phyloP scores from a whole-genome alignment of 2,888 invertebrate species.

The Rhaphigaster nebulosa region DNA sequence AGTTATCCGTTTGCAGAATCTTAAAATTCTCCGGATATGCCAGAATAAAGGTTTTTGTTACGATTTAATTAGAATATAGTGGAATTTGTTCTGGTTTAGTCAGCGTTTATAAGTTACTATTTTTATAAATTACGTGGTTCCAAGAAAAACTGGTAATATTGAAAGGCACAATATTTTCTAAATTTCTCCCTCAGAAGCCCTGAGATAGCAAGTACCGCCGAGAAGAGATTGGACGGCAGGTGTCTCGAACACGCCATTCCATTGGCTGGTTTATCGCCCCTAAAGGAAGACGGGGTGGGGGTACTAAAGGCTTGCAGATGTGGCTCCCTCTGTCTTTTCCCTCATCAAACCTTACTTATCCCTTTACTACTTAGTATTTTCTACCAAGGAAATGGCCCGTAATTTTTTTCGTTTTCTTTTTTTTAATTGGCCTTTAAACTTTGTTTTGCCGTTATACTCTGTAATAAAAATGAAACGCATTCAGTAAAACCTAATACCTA shows the following conservation, averaged over 20 bases:
- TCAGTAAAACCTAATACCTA: neutral
- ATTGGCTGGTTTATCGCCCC: slow-evolving; percentile 36
- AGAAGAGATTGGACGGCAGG: slow-evolving; percentile 27
- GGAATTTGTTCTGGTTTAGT: no score
- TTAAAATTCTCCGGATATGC: no score
- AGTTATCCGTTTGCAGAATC: no score
- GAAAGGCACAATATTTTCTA: neutral
- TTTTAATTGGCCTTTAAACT: slow-evolving; percentile 11
- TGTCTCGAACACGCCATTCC: slow-evolving; percentile 21
- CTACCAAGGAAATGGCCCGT: neutral
- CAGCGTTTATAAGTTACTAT: no score
- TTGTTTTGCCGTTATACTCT: neutral
- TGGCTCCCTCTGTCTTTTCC: slow-evolving; percentile 35
- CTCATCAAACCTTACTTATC: slow-evolving; percentile 42
- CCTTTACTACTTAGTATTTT: slow-evolving; percentile 38
- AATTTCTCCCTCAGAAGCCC: neutral
- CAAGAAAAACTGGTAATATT: neutral
- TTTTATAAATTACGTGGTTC: no score
- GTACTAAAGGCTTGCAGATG: slow-evolving; percentile 12
- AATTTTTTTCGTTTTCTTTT: neutral
- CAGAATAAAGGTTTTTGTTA: no score
- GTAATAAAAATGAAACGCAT: neutral
- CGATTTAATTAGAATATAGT: no score
- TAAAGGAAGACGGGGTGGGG: neutral
- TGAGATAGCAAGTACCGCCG: neutral